Evolutionary conservation across 2,113 vertebrate species (phyloP).

Genomic region (Epinephelus moara): DNA sequence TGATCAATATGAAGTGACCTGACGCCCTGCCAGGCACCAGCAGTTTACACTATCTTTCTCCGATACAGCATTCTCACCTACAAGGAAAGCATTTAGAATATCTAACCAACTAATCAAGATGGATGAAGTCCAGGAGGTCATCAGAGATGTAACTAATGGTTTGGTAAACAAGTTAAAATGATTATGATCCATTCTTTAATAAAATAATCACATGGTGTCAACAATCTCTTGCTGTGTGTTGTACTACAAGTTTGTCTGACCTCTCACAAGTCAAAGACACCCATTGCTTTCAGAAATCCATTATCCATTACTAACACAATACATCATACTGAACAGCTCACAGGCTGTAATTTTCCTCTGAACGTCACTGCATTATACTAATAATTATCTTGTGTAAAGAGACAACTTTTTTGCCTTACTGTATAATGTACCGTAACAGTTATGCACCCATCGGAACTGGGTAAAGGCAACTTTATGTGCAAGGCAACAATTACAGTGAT

Average conservation of each 20-base stretch:
- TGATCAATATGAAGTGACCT: slow-evolving; percentile 77
- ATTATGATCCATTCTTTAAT: neutral
- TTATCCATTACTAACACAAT: slow-evolving; percentile 44
- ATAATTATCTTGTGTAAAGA: slow-evolving; percentile 25
- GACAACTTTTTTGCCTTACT: slow-evolving; percentile 5
- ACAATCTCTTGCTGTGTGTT: neutral
- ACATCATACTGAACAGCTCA: slow-evolving; percentile 29
- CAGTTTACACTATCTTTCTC: slow-evolving; percentile 31
- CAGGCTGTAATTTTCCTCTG: slow-evolving; percentile 1
- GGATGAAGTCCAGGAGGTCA: slow-evolving; percentile 22
- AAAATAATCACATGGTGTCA: neutral
- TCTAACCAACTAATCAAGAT: slow-evolving; percentile 6
- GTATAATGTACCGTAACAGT: neutral
- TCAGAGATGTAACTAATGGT: neutral
- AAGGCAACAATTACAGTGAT: neutral
- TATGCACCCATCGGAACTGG: neutral
- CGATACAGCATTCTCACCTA: slow-evolving; percentile 5
- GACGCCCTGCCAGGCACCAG: slow-evolving; percentile 42
- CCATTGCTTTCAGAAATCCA: slow-evolving; percentile 45
- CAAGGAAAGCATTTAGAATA: slow-evolving; percentile 13
- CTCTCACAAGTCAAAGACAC: slow-evolving; percentile 30
- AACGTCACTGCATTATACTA: slow-evolving; percentile 7
- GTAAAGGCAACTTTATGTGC: neutral
- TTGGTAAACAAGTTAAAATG: slow-evolving; percentile 5
- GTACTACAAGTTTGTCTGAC: slow-evolving; percentile 35